Percentiles rank a stretch among this genome's conserved stretches.
These are phyloP conservation scores for Mya arenaria DNA, from an alignment of 1,140 invertebrate genomes.

Conservation along the genomic window DNA sequence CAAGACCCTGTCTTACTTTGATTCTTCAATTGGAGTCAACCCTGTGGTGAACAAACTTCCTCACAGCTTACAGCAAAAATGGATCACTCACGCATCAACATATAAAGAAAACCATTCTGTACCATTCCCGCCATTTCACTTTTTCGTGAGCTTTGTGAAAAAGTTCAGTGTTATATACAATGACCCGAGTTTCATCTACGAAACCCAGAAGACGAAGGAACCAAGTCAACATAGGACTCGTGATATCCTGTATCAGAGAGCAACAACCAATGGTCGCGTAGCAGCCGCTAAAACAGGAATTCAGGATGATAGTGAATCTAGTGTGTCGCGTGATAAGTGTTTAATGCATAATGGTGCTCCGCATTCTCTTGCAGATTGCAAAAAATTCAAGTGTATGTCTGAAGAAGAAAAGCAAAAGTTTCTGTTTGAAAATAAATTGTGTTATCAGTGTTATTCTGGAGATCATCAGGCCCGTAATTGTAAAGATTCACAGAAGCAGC, in stretches of 20 bases:
- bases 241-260: not conserved
- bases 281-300: slow-evolving; percentile 17
- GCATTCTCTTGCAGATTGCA: slow-evolving; percentile 9
- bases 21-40: slow-evolving; percentile 52
- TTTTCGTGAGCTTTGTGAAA: slow-evolving; percentile 31
- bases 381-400: not conserved
- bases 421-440: slow-evolving; percentile 30
- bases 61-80: slow-evolving; percentile 54
- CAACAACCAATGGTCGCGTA: slow-evolving; percentile 2
- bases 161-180: slow-evolving; percentile 42
- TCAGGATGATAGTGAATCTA: slow-evolving; percentile 17
- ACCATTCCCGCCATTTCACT: slow-evolving; percentile 46
- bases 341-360: slow-evolving; percentile 16
- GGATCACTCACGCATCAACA: slow-evolving; percentile 38
- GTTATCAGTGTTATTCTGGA: slow-evolving; percentile 10
- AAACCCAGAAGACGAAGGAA: not conserved
- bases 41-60: slow-evolving; percentile 58
- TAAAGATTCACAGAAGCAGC: not conserved
- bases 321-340: slow-evolving; percentile 27
- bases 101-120: slow-evolving; percentile 49
- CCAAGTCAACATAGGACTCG: slow-evolving; percentile 10
- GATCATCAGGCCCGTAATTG: slow-evolving; percentile 23
- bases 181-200: slow-evolving; percentile 41
- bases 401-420: slow-evolving; percentile 30
- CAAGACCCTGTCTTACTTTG: slow-evolving; percentile 50